A percentile compares a stretch with the other conserved stretches of the same genome.
Conservation (phyloP, 2,797 vertebrate species). For the Phrynocephalus forsythii region DNA sequence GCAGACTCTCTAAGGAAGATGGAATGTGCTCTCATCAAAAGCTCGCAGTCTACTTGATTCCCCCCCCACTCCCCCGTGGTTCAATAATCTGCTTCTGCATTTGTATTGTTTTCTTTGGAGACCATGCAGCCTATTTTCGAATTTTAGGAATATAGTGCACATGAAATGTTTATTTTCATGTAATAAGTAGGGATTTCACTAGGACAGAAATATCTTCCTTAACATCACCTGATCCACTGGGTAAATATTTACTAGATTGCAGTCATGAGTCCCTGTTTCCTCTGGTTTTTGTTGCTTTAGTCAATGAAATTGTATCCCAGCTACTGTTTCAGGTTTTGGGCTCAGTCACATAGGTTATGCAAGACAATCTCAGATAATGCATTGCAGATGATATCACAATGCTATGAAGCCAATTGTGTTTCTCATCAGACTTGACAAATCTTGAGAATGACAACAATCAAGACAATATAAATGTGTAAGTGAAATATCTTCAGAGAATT, state of each 20-base stretch:
- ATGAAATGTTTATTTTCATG: background rate
- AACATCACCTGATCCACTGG: background rate
- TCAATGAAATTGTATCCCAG: background rate
- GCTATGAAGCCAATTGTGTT: background rate
- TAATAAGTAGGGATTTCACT: background rate
- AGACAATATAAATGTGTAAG: background rate
- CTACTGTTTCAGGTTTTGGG: background rate
- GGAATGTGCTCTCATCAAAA: too few species aligned
- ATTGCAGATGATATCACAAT: background rate
- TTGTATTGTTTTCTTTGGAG: too few species aligned
- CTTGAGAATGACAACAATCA: background rate
- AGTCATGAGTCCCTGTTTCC: background rate
- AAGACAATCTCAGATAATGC: background rate
- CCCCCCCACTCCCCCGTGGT: too few species aligned
- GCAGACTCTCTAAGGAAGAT: too few species aligned
- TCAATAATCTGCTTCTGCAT: too few species aligned
- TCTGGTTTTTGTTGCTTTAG: too few species aligned
- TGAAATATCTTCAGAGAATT: background rate
- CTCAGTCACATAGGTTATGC: background rate
- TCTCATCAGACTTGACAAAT: background rate
- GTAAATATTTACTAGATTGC: background rate
- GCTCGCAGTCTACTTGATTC: too few species aligned
- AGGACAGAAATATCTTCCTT: background rate
- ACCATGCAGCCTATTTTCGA: too few species aligned
- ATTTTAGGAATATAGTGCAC: background rate